Evolutionary conservation across 1,140 invertebrate genomes (phyloP), one percentile per base, ranked within the genome.

Genomic region (Drosophila setifemur): DNA sequence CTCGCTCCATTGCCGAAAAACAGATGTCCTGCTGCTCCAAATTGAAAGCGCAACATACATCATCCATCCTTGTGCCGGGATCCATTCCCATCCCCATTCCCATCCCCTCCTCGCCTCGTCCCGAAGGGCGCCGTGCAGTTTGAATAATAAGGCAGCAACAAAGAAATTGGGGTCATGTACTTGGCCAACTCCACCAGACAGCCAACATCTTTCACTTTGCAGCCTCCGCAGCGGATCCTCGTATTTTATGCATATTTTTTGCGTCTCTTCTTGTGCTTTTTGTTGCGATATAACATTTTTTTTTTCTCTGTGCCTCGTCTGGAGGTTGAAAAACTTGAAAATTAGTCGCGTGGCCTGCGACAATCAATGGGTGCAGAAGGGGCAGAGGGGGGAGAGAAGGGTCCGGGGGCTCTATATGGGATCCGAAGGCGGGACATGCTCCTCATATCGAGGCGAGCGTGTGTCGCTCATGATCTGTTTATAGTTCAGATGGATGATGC

Each of bases 161-260:
- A 68, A 79, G 72, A 81, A 87, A 89, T 89, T 89, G 87, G 82
- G 87, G 87, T 89, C 87, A 89, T 89, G 87, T 89, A 87, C 87
- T 87, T 73, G 31, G 28, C 48, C 53, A 47, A 28, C 31, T 16
- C 33, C 40, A 37, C 16, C 28, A 39, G 43, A 63, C 57, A 57
- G 40, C 50, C 45, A 45, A 52, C 61, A 57, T 78, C 75, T 78
- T 78, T 78, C 75, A 78, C 74, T 78, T 68, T 50, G 52, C 35
- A 50, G 39, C 31, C 29, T 50, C 31, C 44, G 45, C 40, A 5
- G 23, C 14, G 28, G 16, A 9, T 14, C 45, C 8, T 19, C 35
- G 50, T 39, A 48, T 48, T 61, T 68, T 68, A 58, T 77, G 45
- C 61, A 67, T 77, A 67, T 77, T 67, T 45, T 53, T 74, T 49